These are phyloP conservation scores for Cuculus canorus DNA, from an alignment of 2,797 vertebrate species.

Conservation along the genomic window DNA sequence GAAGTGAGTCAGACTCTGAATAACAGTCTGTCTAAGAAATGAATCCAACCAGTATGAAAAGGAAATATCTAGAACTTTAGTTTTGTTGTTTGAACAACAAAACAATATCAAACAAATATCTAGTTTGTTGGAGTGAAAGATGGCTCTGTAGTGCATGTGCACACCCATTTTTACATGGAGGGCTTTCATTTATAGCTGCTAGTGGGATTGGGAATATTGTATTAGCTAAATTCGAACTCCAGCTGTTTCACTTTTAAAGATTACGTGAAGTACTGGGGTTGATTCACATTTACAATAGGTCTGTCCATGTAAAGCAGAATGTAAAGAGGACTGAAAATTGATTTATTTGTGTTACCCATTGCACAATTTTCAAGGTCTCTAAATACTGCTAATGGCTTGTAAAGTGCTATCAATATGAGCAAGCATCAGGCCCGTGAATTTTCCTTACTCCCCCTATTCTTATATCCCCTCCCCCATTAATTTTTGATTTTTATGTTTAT, in stretches of 20 bases:
- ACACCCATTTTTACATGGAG: neutral
- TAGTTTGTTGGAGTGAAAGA: neutral
- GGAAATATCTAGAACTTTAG: neutral
- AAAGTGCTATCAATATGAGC: neutral
- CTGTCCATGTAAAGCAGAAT: neutral
- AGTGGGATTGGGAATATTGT: neutral
- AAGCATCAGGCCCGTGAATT: neutral
- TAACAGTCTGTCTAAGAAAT: neutral
- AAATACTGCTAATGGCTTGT: neutral
- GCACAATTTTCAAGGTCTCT: neutral
- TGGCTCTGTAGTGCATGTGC: neutral
- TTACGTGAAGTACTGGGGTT: neutral
- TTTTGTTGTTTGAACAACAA: too few relatives aligned
- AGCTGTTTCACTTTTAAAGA: slow-evolving; percentile 24
- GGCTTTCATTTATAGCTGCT: neutral
- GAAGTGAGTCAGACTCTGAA: neutral
- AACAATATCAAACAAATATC: too few relatives aligned
- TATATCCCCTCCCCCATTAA: slow-evolving; percentile 33
- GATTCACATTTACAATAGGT: neutral
- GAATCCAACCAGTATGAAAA: neutral
- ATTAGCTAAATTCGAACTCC: neutral
- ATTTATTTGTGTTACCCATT: neutral
- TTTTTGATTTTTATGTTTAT: slow-evolving; percentile 73
- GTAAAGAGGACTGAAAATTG: neutral
- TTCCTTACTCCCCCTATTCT: neutral